Evolutionary conservation across 2,888 invertebrate genomes (phyloP), one percentile per base, ranked within the genome.

Genomic region (Cheilosia grossa): DNA sequence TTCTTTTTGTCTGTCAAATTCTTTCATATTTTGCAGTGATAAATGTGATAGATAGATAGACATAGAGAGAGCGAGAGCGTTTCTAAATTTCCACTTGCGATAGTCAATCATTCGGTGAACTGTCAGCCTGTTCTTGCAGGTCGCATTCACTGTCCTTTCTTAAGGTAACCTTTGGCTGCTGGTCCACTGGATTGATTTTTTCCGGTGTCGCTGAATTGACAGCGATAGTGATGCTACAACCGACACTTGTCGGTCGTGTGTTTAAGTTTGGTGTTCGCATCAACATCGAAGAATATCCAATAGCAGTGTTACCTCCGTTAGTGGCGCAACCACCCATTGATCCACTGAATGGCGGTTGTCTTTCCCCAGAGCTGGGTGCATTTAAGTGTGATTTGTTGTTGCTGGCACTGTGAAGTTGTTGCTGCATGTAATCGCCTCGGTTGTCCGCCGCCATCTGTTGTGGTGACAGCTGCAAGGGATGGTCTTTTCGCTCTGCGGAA

Each of bases 401-500:
- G 86, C 5, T 87, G 77, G 19, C 86, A 72, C 24, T 82, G 67
- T 78, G 74, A 30, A 33, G 47, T 30, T 82, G 82, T 21, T 87
- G 87, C 21, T 81, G 86, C 59, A 86, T 54, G 27, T 77, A 80
- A 58, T 82, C 81, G 49, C 30, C 83, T 49, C 66, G 78, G 67
- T 86, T 90, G 63, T 90, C 90, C 58, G 89, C 88, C 73, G 88
- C 89, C 85, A 90, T 87, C 51, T 90, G 90, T 70, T 90, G 90
- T 13, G 90, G 90, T 59, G 89, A 89, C 74, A 89, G 78, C 80
- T 89, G 88, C 70, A 88, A 53, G 15, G 88, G 89, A 87, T 89
- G 89, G 66, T 91, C 91, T 73, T 91, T 91, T 74, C 90, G 90
- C 54, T 91, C 91, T 91, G 87, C 2, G 47, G 13, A 37, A 13